Evolutionary conservation across 2,797 vertebrate species (phyloP).

Genomic region (Gallinago solitaria): DNA sequence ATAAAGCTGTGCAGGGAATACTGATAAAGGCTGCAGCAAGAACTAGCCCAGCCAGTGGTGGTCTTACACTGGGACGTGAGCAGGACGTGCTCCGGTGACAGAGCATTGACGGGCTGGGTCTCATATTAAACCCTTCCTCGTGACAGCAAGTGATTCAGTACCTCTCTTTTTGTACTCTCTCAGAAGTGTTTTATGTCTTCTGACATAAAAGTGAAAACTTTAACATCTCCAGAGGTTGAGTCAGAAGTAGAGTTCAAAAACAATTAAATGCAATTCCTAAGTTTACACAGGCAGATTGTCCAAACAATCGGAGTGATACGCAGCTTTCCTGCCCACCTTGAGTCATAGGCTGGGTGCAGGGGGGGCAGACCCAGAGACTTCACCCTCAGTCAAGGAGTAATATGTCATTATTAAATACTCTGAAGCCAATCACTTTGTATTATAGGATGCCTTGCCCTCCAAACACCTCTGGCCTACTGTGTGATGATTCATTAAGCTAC

Average conservation of each 20-base stretch:
- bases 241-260: conserved; percentile 42
- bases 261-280: background rate
- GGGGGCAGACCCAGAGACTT: background rate
- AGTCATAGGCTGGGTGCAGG: background rate
- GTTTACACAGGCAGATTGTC: background rate
- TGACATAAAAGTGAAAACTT: background rate
- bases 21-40: background rate
- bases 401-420: conserved; percentile 30
- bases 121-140: background rate
- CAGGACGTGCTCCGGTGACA: background rate
- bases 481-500: conserved; percentile 38
- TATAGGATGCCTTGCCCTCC: conserved; percentile 14
- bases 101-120: background rate
- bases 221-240: background rate
- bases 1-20: background rate
- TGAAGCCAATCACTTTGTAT: conserved; percentile 30
- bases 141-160: conserved; percentile 4
- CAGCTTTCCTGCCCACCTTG: background rate
- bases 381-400: background rate
- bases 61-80: background rate
- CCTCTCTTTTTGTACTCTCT: background rate
- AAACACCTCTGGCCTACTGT: conserved; percentile 27
- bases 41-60: background rate
- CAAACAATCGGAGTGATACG: background rate
- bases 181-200: conserved; percentile 14